Evolutionary conservation across 2,888 invertebrate species (phyloP), one percentile per base, ranked within the genome.

Genomic region (Ganaspis brasiliensis): DNA sequence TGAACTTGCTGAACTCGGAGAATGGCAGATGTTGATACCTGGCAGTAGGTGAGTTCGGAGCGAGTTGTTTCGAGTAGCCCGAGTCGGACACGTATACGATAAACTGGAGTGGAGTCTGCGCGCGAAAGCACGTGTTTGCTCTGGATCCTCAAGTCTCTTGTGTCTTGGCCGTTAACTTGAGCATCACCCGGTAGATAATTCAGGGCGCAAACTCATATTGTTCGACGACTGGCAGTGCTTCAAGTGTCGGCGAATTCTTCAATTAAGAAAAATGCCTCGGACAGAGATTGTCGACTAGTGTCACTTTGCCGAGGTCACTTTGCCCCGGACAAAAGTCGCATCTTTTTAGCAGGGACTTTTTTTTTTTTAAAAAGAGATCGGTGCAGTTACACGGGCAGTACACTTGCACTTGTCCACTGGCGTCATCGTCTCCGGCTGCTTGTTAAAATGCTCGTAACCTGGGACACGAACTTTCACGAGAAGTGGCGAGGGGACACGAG

Each of bases 351-450:
- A 24, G 24, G 21, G 19, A 70, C 77, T 80, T 76, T 81, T 80
- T 80, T 81, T n/a, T 6, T 31, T 31, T 31, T 31, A 31, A 31
- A 31, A 79, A 80, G 75, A 77, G 76, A 79, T 84, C 70, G 57
- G 67, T 76, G 57, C 73, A 75, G 81, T 79, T 67, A 52, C 40
- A 45, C 52, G n/a, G n/a, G n/a, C n/a, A 40, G 14, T 4, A 72
- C 55, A 74, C 12, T 40, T 26, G 12, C 31, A 74, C 55, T 16
- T 26, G 45, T 40, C 61, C 21, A 56, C 72, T 67, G n/a, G 45
- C 67, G 67, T 67, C 24, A 24, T 67, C 67, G 57, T 57, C 57
- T 57, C 67, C 45, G n/a, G 67, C 26, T 9, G 21, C n/a, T 6
- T 67, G 19, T 19, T 21, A 61, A 61, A 37, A 31, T 37, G 61